These are phyloP conservation scores for Drosophila planitibia DNA, from an alignment of 2,888 invertebrate species.

Conservation along the genomic window DNA sequence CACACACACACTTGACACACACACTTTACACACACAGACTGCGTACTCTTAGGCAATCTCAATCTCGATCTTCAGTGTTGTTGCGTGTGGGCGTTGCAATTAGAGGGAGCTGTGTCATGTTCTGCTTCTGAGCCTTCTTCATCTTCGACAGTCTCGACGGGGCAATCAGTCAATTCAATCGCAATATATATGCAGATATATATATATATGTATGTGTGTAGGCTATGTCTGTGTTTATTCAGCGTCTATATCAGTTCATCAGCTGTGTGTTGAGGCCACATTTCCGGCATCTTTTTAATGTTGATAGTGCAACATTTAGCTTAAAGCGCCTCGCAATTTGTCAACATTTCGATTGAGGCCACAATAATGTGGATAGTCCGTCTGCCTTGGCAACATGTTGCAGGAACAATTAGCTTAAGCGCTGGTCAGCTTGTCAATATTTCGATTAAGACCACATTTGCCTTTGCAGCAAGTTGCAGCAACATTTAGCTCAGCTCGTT, in stretches of 20 bases:
- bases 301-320: not conserved
- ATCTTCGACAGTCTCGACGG: constrained; percentile 35
- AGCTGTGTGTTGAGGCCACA: constrained; percentile 35
- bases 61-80: constrained; percentile 51
- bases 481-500: constrained; percentile 18
- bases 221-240: not conserved
- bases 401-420: constrained; percentile 44
- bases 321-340: not conserved
- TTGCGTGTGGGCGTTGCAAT: constrained; percentile 76
- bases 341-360: constrained; percentile 17
- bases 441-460: too few relatives aligned
- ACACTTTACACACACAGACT: constrained; percentile 36
- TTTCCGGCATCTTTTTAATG: constrained; percentile 8
- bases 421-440: constrained; percentile 1
- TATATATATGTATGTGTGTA: constrained; percentile 1
- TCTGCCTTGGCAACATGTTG: constrained; percentile 51
- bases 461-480: constrained; percentile 47
- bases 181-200: constrained; percentile 28
- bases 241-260: constrained; percentile 38
- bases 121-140: constrained; percentile 30
- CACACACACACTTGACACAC: constrained; percentile 34
- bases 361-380: constrained; percentile 56
- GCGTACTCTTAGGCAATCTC: constrained; percentile 65
- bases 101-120: constrained; percentile 68
- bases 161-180: constrained; percentile 73